Conservation (phyloP, 2,888 invertebrate species). For the Dryocosmus kuriphilus region DNA sequence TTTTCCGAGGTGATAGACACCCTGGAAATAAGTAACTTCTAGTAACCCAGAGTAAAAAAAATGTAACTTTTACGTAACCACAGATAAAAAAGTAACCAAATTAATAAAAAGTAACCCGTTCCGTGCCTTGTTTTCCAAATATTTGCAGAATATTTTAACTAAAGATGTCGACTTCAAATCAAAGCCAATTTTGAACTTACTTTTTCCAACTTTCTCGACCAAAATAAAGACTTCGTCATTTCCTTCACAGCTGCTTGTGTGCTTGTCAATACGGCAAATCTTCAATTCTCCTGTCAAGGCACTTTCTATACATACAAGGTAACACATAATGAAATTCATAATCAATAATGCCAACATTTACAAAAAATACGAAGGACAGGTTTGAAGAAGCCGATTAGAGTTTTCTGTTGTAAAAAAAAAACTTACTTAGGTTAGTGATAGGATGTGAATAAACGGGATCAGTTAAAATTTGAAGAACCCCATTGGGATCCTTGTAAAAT, state of each 20-base stretch:
- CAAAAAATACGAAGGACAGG: background rate
- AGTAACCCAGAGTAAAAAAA: too few relatives aligned
- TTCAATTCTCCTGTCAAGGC: slow-evolving; percentile 91
- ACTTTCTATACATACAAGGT: slow-evolving; percentile 79
- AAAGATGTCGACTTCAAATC: background rate
- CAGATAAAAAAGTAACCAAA: too few relatives aligned
- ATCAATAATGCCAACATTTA: background rate
- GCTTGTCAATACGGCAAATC: slow-evolving; percentile 87
- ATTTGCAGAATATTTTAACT: too few relatives aligned
- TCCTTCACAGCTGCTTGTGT: slow-evolving; percentile 85
- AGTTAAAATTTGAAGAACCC: slow-evolving; percentile 81
- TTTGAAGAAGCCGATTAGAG: background rate
- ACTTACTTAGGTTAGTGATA: slow-evolving; percentile 90
- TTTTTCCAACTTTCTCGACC: slow-evolving; percentile 93
- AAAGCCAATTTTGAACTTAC: slow-evolving; percentile 78
- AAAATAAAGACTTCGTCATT: slow-evolving; percentile 89
- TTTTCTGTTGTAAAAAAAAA: background rate
- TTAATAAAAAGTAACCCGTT: too few relatives aligned
- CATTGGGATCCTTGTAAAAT: slow-evolving; percentile 80
- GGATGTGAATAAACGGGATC: slow-evolving; percentile 85
- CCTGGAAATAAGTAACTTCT: too few relatives aligned
- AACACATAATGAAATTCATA: background rate
- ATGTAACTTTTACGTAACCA: too few relatives aligned
- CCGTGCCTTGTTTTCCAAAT: too few relatives aligned
- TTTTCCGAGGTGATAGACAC: too few relatives aligned